Conservation (phyloP, 2,113 vertebrate genomes). For the Meles meles region DNA sequence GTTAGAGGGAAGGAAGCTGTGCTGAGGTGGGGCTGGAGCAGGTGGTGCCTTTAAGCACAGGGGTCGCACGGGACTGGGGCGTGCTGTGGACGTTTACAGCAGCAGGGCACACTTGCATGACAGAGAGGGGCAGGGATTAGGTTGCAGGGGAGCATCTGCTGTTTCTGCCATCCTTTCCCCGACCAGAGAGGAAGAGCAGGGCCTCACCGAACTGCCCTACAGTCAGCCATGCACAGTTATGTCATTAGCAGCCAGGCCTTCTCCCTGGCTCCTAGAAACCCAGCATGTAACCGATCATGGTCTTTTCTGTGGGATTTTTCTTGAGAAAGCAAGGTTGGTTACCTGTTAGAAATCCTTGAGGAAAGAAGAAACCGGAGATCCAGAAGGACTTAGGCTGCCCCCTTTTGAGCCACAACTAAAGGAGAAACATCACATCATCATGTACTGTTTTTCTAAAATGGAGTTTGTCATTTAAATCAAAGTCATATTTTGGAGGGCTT, state of each 20-base stretch:
- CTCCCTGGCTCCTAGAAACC: neutral
- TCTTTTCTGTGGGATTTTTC: neutral
- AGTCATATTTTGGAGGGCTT: neutral
- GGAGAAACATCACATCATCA: neutral
- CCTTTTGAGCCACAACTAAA: constrained; percentile 82
- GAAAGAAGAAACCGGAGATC: constrained; percentile 89
- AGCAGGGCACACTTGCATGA: neutral
- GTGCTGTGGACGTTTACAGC: neutral
- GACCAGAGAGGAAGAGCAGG: neutral
- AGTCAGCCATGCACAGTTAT: neutral
- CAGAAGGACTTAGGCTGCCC: constrained; percentile 87
- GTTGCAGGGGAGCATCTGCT: neutral
- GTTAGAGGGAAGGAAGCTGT: neutral
- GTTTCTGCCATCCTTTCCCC: neutral
- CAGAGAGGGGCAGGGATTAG: neutral
- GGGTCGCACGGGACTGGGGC: too few relatives aligned
- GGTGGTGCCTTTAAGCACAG: neutral
- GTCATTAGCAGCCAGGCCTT: neutral
- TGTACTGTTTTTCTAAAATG: neutral
- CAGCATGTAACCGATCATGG: neutral
- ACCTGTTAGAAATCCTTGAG: constrained; percentile 88
- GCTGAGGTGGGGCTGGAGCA: neutral
- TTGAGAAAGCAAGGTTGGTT: neutral
- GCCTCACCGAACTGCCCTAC: neutral
- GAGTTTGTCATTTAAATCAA: neutral